Evolutionary conservation across 2,113 vertebrate species (phyloP).

Genomic region (Chaetops frenatus): DNA sequence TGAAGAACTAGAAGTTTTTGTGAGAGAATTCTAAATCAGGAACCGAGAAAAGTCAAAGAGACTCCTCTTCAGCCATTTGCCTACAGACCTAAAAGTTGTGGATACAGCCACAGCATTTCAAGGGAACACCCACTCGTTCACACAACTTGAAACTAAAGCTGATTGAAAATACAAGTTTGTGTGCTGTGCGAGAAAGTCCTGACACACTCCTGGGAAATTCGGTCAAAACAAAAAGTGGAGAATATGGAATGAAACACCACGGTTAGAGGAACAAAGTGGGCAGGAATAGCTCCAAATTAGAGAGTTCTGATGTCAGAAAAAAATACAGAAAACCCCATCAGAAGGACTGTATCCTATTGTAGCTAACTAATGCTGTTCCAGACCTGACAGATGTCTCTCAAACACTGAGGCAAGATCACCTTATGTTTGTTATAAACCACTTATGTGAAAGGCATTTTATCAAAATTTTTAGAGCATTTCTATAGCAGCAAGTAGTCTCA

Average conservation of each 20-base stretch:
- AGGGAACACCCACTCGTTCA: neutral
- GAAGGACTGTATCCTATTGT: neutral
- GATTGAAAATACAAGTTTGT: neutral
- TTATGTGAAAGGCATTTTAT: neutral
- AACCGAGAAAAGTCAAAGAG: neutral
- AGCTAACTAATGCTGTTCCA: neutral
- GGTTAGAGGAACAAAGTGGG: neutral
- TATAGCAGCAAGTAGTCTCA: neutral
- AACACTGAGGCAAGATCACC: neutral
- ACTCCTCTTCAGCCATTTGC: neutral
- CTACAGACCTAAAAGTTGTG: neutral
- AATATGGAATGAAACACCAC: neutral
- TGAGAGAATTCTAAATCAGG: neutral
- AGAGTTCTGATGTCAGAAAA: neutral
- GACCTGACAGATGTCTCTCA: neutral
- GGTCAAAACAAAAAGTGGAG: neutral
- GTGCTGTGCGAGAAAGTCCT: neutral
- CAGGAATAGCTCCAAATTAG: neutral
- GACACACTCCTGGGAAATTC: neutral
- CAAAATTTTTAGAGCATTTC: constrained; percentile 15
- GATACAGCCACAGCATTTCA: neutral
- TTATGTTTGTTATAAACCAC: neutral
- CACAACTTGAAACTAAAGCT: neutral
- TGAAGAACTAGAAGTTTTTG: neutral
- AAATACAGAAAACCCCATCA: neutral